Percentiles rank a stretch among this genome's conserved stretches.
Evolutionary conservation across 2,888 invertebrate genomes (phyloP).

Genomic region (Willowsia nigromaculata): DNA sequence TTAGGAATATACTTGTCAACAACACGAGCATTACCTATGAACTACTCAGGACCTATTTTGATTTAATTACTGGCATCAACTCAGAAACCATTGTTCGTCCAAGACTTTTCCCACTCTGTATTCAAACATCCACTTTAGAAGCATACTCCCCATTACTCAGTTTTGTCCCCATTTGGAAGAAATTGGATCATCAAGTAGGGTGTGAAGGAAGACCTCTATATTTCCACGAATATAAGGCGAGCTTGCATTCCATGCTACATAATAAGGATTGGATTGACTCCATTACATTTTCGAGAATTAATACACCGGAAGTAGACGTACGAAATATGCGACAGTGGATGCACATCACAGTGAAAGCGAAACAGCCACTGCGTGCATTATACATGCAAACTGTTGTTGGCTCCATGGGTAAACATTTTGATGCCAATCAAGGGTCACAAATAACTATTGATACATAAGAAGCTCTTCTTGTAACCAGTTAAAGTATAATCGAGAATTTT

Average conservation of each 20-base stretch:
- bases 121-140: not conserved
- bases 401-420: conserved; percentile 19
- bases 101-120: conserved; percentile 23
- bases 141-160: not conserved
- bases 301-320: conserved; percentile 23
- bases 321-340: conserved; percentile 51
- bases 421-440: too few species aligned
- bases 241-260: not conserved
- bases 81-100: not conserved
- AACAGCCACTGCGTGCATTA: not conserved
- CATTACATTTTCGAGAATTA: conserved; percentile 17
- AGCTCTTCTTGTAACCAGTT: too few species aligned
- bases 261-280: conserved; percentile 22
- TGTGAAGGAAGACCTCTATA: not conserved
- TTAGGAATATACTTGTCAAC: not conserved
- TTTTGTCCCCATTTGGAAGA: not conserved
- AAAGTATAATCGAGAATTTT: too few species aligned
- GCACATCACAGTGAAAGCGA: conserved; percentile 17
- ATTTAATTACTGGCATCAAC: not conserved
- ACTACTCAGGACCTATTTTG: not conserved
- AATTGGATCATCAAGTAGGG: not conserved
- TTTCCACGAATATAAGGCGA: not conserved
- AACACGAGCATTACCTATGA: not conserved
- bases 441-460: too few species aligned
- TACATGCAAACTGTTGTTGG: conserved; percentile 38